These are phyloP conservation scores for Osedax fenrisi DNA, from an alignment of 2,888 invertebrate genomes.

Conservation along the genomic window DNA sequence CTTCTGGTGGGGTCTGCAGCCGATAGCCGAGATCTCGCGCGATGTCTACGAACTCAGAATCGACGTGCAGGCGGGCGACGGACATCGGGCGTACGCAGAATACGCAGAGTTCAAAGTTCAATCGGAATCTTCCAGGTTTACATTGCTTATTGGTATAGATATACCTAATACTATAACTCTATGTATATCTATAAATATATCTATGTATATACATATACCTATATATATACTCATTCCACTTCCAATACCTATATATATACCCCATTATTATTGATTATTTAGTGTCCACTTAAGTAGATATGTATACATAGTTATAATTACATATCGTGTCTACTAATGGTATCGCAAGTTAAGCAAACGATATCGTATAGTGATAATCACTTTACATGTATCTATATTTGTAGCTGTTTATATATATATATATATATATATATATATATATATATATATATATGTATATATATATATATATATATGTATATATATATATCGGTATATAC, in stretches of 20 bases:
- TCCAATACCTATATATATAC: too few species aligned
- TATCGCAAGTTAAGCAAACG: too few species aligned
- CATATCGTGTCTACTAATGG: too few species aligned
- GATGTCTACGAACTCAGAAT: neutral
- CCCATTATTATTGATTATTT: too few species aligned
- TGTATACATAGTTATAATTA: too few species aligned
- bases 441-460: neutral
- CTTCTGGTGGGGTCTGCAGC: neutral
- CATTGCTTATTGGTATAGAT: neutral
- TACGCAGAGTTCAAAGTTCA: neutral
- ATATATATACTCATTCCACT: neutral
- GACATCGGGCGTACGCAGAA: neutral
- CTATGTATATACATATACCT: too few species aligned
- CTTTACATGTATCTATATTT: too few species aligned
- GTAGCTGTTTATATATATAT: too few species aligned
- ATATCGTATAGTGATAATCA: too few species aligned
- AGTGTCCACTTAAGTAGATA: too few species aligned
- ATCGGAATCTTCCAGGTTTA: neutral
- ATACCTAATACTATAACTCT: neutral
- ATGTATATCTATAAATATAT: neutral
- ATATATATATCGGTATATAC: neutral
- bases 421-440: too few species aligned
- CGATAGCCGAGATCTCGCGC: neutral
- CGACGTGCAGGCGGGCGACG: neutral
- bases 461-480: neutral